Base-by-base conservation (phyloP, 2,113 vertebrate species). In the rabbit (Oryctolagus cuniculus) region DNA sequence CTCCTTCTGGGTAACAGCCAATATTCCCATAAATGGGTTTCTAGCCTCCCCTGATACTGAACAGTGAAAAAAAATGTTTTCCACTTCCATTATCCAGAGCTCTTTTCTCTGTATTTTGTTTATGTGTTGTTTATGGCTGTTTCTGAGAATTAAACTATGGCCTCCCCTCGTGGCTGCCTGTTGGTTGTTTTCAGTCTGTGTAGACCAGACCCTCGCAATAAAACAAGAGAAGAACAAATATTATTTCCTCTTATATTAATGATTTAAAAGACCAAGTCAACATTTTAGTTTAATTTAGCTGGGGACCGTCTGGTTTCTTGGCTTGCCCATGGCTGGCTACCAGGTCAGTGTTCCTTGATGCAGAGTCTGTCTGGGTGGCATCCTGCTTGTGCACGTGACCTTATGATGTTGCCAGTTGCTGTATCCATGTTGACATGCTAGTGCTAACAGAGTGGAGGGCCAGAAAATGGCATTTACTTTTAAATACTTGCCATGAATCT, bases 201-300 rank as follows among this genome's bases (percentile, higher is more conserved):
- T 34, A 75, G 34, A 66, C 27, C 12, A 38, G 5, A 77, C n/a
- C 63, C 11, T 49, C 53, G 67, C 29, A 36, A 9, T 73, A 73
- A 87, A 80, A 85, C 13, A 70, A 90, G 84, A 64, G 17, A 89
- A 63, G 53, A 88, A 88, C 79, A 92, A 70, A 83, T 15, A 15
- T 17, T 29, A 16, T 34, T 83, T 93, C 63, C 27, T 78, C 19
- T 86, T 27, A 81, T 53, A 81, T 75, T 81, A 85, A 13, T 90
- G n/a, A 75, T 53, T 79, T 80, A 51, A 89, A 78, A 51, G 11
- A 16, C 22, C 11, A 81, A 19, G 67, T 6, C 10, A 44, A 36
- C 51, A 94, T 36, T 93, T 63, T 67, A 78, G 31, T 74, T 51
- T 63, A 85, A 53, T 89, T 86, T 82, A 74, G 63, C 2, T 34